phyloP scores from a whole-genome alignment of 2,797 vertebrate species.

The Sebastes itinus region DNA sequence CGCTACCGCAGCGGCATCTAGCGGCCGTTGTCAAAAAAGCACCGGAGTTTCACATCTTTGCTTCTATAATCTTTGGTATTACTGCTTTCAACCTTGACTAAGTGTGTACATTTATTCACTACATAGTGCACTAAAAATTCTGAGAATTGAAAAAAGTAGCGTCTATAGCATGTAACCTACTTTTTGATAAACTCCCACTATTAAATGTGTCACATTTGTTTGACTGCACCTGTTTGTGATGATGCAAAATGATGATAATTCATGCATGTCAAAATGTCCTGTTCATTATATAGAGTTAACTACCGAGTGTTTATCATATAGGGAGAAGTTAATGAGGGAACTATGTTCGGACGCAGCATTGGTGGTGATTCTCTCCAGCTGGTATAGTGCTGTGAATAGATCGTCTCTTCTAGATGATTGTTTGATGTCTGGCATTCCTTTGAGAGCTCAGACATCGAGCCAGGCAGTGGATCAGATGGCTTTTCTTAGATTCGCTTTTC shows the following conservation, averaged over 20 bases:
- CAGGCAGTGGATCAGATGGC: background rate
- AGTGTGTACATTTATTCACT: background rate
- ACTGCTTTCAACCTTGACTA: too few species aligned
- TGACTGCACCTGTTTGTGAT: background rate
- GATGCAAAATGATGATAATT: background rate
- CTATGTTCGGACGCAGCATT: background rate
- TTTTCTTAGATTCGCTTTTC: constrained; percentile 30
- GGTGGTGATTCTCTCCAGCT: background rate
- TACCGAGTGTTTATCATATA: background rate
- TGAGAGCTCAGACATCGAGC: background rate
- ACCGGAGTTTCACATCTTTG: too few species aligned
- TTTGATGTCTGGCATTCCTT: background rate
- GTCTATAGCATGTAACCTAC: background rate
- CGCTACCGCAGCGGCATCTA: too few species aligned
- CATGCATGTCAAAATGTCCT: background rate
- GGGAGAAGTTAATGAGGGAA: background rate
- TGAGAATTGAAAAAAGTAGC: background rate
- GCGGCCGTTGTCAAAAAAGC: too few species aligned
- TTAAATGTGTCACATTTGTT: background rate
- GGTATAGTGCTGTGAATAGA: background rate
- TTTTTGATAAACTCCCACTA: background rate
- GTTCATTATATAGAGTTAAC: background rate
- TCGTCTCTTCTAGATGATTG: background rate
- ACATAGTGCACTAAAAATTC: background rate
- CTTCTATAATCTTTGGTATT: too few species aligned